phyloP scores from a whole-genome alignment of 2,888 invertebrate species.

The Idaea dimidiata region DNA sequence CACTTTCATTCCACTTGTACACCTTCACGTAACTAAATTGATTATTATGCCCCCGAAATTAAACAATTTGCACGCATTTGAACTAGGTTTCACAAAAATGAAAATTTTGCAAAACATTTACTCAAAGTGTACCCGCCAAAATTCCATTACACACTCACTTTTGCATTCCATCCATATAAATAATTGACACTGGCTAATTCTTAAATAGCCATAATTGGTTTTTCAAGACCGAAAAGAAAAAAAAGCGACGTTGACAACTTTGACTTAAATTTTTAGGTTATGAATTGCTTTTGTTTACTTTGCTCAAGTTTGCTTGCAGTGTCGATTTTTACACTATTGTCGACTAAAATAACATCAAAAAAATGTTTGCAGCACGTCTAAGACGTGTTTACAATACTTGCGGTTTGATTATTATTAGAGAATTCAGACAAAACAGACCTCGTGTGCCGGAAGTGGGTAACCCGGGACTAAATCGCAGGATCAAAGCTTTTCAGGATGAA shows the following conservation, averaged over 20 bases:
- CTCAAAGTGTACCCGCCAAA: too few relatives aligned
- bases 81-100: too few relatives aligned
- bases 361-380: slow-evolving; percentile 54
- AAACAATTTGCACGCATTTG: too few relatives aligned
- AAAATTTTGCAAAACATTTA: too few relatives aligned
- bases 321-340: neutral
- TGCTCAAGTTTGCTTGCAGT: neutral
- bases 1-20: too few relatives aligned
- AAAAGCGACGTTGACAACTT: neutral
- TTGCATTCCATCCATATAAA: too few relatives aligned
- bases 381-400: slow-evolving; percentile 49
- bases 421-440: slow-evolving; percentile 46
- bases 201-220: too few relatives aligned
- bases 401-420: slow-evolving; percentile 55
- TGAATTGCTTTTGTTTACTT: neutral
- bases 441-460: slow-evolving; percentile 42
- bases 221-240: too few relatives aligned
- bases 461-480: slow-evolving; percentile 60
- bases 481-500: slow-evolving; percentile 53
- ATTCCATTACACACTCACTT: too few relatives aligned
- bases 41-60: too few relatives aligned
- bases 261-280: neutral
- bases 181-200: too few relatives aligned
- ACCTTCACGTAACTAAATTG: too few relatives aligned
- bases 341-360: slow-evolving; percentile 4